Evolutionary conservation across 2,113 vertebrate genomes (phyloP), one percentile per base, ranked within the genome.

Genomic region (Peromyscus leucopus): DNA sequence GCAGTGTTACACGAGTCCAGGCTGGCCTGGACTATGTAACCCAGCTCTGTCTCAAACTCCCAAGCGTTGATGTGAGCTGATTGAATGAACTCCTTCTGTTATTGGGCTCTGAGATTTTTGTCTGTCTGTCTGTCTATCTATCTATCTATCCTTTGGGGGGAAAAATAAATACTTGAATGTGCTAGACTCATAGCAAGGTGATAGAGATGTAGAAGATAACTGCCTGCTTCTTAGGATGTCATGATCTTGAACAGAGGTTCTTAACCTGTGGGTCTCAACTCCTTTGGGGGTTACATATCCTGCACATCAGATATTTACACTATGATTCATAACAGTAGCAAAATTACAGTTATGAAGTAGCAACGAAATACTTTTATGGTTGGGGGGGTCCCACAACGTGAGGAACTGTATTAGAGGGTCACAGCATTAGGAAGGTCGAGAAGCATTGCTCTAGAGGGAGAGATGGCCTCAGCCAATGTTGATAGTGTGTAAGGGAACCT

Each of bases 91-190:
- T 61, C 48, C 24, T 82, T 72, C 22, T 74, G 9, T 9, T 69
- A 4, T 59, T 65, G 63, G n/a, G 59, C 51, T 61, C 83, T 93
- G 91, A 94, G 61, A 67, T 42, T 75, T 91, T 75, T 46, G 13
- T 51, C 51, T 51, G 0, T 51, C 51, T 51, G 10, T 51, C 51
- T 51, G 1, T 51, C 8, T 51, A 51, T 51, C 1, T 51, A 51
- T 65, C 26, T 2, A 48, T 48, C 7, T 48, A 48, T 48, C 7
- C 7, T 48, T 48, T 3, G 24, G 63, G 65, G 28, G 65, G 28
- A 7, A 46, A 88, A 71, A 51, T 88, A 91, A 84, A 46, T 93
- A 39, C 67, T 82, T 61, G 26, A 69, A 28, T 57, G 36, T 87
- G 61, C 92, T 12, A 31, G 51, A 26, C 46, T 69, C 67, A 91